phyloP scores from a whole-genome alignment of 92 coral and sea anemone genomes.

The Epizoanthus scotinus region DNA sequence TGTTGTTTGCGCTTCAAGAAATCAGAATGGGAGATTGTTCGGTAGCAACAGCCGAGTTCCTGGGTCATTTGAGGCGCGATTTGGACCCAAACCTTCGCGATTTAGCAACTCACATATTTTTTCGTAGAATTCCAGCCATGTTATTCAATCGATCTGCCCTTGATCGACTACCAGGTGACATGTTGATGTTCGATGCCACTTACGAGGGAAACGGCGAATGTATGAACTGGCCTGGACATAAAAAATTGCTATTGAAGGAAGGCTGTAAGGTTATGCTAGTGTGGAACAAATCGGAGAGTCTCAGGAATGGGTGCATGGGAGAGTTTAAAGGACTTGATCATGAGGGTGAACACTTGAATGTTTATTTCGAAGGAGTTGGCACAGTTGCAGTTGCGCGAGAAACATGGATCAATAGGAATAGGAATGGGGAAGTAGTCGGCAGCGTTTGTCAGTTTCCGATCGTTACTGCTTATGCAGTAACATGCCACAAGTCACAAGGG shows the following conservation, averaged over 20 bases:
- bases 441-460: neutral
- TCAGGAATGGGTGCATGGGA: constrained; percentile 12
- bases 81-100: neutral
- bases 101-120: neutral
- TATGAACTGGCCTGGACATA: constrained; percentile 19
- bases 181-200: constrained; percentile 10
- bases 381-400: neutral
- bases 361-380: constrained; percentile 9
- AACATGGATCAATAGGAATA: constrained; percentile 11
- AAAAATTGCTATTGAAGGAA: neutral
- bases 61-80: neutral
- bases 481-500: too few relatives aligned
- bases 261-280: constrained; percentile 29
- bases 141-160: neutral
- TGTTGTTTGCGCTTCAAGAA: too few relatives aligned
- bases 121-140: neutral
- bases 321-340: neutral
- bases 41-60: neutral
- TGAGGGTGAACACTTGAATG: neutral
- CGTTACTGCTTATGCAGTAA: too few relatives aligned
- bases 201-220: constrained; percentile 14
- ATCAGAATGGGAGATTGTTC: neutral
- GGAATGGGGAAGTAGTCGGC: neutral
- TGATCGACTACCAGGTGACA: constrained; percentile 1
- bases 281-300: neutral